These are phyloP conservation scores for Axis porcinus DNA, from an alignment of 2,113 vertebrate genomes.

Conservation along the genomic window DNA sequence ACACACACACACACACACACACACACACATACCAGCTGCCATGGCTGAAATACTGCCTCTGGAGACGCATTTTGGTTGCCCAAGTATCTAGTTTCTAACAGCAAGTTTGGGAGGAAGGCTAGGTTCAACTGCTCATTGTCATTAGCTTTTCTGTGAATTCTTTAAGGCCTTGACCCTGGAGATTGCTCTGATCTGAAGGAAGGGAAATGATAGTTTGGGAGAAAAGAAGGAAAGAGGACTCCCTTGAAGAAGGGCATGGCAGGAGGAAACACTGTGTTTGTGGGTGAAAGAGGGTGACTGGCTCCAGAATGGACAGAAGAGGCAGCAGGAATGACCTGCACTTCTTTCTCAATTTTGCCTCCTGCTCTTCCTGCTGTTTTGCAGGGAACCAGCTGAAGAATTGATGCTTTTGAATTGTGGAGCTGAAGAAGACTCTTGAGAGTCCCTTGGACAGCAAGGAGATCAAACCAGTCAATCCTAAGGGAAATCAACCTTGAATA, in stretches of 20 bases:
- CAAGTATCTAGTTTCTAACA: not conserved
- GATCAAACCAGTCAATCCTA: not conserved
- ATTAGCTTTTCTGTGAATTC: not conserved
- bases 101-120: not conserved
- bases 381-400: not conserved
- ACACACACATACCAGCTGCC: no score
- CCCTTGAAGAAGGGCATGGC: not conserved
- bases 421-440: not conserved
- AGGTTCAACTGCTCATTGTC: not conserved
- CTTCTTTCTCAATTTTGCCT: not conserved
- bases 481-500: not conserved
- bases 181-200: not conserved
- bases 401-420: not conserved
- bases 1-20: not conserved
- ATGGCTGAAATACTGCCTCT: not conserved
- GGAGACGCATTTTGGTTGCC: not conserved
- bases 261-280: fast-evolving
- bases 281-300: no score
- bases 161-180: not conserved
- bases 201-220: not conserved
- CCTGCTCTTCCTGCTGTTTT: not conserved
- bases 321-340: no score
- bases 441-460: not conserved
- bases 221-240: not conserved
- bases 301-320: not conserved